Percentiles rank a stretch among this genome's conserved stretches.
phyloP scores from a whole-genome alignment of 2,113 vertebrate genomes.

The Capreolus pygargus region DNA sequence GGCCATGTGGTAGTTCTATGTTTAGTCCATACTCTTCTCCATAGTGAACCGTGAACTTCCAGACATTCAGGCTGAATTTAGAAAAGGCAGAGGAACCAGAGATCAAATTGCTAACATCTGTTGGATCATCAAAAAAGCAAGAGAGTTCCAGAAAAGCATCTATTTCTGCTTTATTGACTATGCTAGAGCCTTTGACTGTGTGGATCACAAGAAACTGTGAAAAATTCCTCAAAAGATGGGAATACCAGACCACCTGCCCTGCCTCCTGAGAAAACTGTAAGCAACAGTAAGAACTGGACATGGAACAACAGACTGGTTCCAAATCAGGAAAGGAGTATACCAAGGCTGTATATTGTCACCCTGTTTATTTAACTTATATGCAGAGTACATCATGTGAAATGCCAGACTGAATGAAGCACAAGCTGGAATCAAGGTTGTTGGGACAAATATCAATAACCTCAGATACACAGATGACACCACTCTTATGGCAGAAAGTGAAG shows the following conservation, averaged over 20 bases:
- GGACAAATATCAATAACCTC: neutral
- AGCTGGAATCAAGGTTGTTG: neutral
- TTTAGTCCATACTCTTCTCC: neutral
- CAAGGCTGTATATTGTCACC: neutral
- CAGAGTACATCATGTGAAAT: neutral
- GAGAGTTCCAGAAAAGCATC: neutral
- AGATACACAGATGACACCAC: neutral
- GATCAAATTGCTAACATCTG: neutral
- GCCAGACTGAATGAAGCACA: neutral
- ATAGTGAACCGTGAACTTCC: neutral
- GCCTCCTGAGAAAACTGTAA: neutral
- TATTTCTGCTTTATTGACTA: neutral
- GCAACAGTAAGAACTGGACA: neutral
- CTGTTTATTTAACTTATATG: neutral
- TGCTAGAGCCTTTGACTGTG: neutral
- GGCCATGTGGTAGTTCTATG: neutral
- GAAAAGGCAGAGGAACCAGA: neutral
- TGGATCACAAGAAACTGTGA: neutral
- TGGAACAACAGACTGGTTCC: neutral
- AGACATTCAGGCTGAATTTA: neutral
- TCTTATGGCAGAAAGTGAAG: neutral
- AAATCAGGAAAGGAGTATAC: neutral
- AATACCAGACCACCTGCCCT: neutral
- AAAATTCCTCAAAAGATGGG: neutral
- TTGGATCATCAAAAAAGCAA: neutral